Evolutionary conservation across 2,888 invertebrate species (phyloP).

Genomic region (Aricia artaxerxes): DNA sequence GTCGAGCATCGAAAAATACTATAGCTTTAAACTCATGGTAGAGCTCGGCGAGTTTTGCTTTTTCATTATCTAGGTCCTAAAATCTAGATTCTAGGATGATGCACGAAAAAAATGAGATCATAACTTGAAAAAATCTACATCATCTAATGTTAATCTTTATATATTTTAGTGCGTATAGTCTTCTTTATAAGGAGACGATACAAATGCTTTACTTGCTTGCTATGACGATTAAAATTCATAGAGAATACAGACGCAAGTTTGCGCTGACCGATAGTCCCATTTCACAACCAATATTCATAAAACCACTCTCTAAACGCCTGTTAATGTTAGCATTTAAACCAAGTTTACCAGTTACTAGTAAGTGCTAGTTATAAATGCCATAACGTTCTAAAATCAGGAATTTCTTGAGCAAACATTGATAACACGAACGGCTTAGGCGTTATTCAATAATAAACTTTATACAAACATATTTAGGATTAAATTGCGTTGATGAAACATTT

Average conservation of each 20-base stretch:
- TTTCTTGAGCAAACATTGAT: slow-evolving; percentile 5
- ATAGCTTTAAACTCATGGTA: no score
- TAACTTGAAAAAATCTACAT: no score
- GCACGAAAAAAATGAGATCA: no score
- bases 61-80: no score
- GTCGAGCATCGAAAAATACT: no score
- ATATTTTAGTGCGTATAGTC: no score
- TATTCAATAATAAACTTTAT: background rate
- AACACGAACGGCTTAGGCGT: background rate
- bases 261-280: background rate
- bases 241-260: background rate
- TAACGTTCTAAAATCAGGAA: slow-evolving; percentile 19
- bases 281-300: background rate
- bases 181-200: no score
- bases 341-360: background rate
- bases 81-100: no score
- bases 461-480: background rate
- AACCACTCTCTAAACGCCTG: background rate
- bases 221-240: no score
- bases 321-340: background rate
- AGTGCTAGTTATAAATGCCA: background rate
- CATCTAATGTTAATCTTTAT: no score
- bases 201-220: no score
- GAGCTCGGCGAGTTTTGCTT: no score
- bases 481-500: background rate